Evolutionary conservation across 2,113 vertebrate genomes (phyloP).

Genomic region (Burhinus oedicnemus): DNA sequence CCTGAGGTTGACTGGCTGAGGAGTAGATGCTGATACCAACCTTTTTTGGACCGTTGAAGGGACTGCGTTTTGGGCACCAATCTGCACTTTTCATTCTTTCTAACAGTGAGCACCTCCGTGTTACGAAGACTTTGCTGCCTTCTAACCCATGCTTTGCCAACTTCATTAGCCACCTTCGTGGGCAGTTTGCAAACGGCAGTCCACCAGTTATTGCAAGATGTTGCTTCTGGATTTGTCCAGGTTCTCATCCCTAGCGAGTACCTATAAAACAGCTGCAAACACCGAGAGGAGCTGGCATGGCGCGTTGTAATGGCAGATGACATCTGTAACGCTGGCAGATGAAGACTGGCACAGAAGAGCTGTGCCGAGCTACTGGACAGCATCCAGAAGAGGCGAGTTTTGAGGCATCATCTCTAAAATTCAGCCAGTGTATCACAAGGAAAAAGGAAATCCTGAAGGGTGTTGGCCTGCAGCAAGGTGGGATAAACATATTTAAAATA

Average conservation of each 20-base stretch:
- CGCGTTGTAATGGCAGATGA: accelerated
- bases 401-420: neutral
- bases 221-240: neutral
- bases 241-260: neutral
- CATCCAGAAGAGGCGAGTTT: neutral
- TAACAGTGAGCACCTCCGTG: neutral
- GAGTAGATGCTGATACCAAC: neutral
- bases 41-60: neutral
- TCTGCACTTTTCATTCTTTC: neutral
- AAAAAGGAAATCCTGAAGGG: neutral
- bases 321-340: neutral
- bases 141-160: neutral
- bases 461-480: neutral
- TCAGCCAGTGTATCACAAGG: neutral
- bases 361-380: neutral
- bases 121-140: neutral
- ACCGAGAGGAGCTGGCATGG: neutral
- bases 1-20: neutral
- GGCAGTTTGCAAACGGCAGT: neutral
- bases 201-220: neutral
- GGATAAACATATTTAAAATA: neutral
- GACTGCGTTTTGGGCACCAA: neutral
- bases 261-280: neutral
- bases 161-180: neutral
- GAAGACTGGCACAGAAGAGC: neutral